Base-by-base conservation (phyloP, 2,797 vertebrate species). In the Anguilla obscura region DNA sequence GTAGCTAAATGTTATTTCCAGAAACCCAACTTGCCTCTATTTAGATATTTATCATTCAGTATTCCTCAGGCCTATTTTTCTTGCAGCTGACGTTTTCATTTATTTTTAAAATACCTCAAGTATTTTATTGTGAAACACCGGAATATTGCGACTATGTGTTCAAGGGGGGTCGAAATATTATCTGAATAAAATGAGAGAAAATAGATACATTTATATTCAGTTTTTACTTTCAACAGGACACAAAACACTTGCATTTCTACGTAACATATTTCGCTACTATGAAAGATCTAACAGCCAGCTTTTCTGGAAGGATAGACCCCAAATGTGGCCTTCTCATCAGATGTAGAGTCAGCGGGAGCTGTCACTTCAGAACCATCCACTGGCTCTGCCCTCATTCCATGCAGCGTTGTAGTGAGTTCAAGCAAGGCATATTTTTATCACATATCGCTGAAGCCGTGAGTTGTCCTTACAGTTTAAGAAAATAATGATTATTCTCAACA, bases 311-410 rank as follows among this genome's bases (percentile, higher is more conserved):
- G 7, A 48, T 56, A 6, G 27, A 27, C 30, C 48, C 27, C 33
- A 52, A 69, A 24, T 27, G 85, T 71, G 36, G 85, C 58, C 40
- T 33, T 90, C 80, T 91, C 90, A 89, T 87, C 90, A 90, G 90
- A 88, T 90, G 91, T 85, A 63, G 89, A 89, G 89, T 84, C 91
- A 7, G 76, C 90, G 82, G 89, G 89, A 90, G 92, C 90, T 36
- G 93, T 91, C 92, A 82, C 85, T 69, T 90, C 90, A 90, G 91
- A 91, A 88, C 91, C 89, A 30, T 40, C 88, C 88, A 87, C 89
- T 2, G 89, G 85, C 56, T 50, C 45, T 50, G 45, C 24, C 8
- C 74, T 48, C 40, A 8, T 50, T 50, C 79, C 21, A n/a, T n/a
- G 79, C 21, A 50, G 45, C 18, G 40, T 50, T 82, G 21, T 40